Evolutionary conservation across 2,888 invertebrate genomes (phyloP).

Genomic region (Chrysolina haemoptera): DNA sequence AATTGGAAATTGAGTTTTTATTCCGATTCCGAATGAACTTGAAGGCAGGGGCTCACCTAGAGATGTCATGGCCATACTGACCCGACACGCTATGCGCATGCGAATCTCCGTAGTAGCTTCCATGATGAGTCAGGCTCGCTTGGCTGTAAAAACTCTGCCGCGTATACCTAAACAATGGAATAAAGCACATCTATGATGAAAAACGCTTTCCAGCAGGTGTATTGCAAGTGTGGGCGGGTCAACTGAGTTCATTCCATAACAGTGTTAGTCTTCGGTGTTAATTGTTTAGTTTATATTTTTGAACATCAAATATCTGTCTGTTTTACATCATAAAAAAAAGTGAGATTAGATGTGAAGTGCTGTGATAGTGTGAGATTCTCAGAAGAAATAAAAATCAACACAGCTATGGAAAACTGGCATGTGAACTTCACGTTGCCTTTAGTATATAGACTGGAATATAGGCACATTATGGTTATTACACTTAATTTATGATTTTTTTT

Average conservation of each 20-base stretch:
- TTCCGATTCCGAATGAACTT: conserved; percentile 19
- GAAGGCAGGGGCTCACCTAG: conserved; percentile 66
- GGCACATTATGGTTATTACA: no score
- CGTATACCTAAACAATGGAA: conserved; percentile 67
- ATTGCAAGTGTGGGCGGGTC: neutral
- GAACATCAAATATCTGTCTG: no score
- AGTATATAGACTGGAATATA: no score
- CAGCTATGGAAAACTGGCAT: no score
- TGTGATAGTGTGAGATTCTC: no score
- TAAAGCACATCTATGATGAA: conserved; percentile 53
- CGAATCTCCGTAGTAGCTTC: conserved; percentile 70
- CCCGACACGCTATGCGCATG: conserved; percentile 65
- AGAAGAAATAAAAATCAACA: no score
- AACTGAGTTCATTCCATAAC: neutral
- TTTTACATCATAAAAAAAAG: no score
- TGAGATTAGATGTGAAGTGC: no score
- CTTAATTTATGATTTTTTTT: no score
- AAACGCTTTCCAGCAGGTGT: conserved; percentile 24
- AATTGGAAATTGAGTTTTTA: conserved; percentile 10
- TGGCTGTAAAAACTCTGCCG: conserved; percentile 70
- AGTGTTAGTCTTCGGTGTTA: no score
- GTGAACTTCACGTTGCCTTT: no score
- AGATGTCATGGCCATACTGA: conserved; percentile 68
- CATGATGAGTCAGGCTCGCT: conserved; percentile 63
- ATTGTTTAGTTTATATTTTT: no score